phyloP scores from a whole-genome alignment of 1,140 invertebrate species.

The Orius laevigatus region DNA sequence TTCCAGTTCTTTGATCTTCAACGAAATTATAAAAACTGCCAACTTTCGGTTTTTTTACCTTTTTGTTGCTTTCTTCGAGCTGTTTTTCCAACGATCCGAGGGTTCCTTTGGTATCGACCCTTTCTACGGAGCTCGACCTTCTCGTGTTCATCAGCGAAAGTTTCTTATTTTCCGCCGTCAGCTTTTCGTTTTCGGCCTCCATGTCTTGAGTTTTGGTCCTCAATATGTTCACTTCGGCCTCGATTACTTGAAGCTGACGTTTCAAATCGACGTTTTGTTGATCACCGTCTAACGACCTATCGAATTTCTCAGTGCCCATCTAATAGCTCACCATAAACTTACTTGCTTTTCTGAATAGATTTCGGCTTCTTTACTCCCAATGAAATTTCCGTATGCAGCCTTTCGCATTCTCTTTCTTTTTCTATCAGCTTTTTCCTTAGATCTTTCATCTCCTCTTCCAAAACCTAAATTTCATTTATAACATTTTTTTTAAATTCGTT shows the following conservation, averaged over 20 bases:
- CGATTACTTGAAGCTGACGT: constrained; percentile 51
- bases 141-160: constrained; percentile 36
- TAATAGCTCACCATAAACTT: constrained; percentile 20
- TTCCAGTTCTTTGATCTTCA: constrained; percentile 36
- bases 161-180: constrained; percentile 52
- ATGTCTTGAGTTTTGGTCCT: constrained; percentile 42
- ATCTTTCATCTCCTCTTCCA: constrained; percentile 53
- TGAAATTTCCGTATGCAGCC: constrained; percentile 50
- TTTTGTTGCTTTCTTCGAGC: constrained; percentile 37
- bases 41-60: constrained; percentile 23
- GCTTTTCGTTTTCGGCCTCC: constrained; percentile 57
- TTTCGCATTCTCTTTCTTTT: constrained; percentile 65
- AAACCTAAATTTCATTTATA: constrained; percentile 25
- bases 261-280: constrained; percentile 48
- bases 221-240: constrained; percentile 50
- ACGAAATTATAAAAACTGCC: not conserved
- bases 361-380: constrained; percentile 42
- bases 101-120: constrained; percentile 1
- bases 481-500: not conserved
- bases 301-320: constrained; percentile 11
- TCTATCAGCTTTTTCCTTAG: constrained; percentile 61
- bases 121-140: constrained; percentile 18
- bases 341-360: constrained; percentile 41
- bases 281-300: constrained; percentile 41
- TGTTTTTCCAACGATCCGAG: constrained; percentile 44